Evolutionary conservation across 2,888 invertebrate species (phyloP), one percentile per base, ranked within the genome.

Genomic region (Deilephila porcellus): DNA sequence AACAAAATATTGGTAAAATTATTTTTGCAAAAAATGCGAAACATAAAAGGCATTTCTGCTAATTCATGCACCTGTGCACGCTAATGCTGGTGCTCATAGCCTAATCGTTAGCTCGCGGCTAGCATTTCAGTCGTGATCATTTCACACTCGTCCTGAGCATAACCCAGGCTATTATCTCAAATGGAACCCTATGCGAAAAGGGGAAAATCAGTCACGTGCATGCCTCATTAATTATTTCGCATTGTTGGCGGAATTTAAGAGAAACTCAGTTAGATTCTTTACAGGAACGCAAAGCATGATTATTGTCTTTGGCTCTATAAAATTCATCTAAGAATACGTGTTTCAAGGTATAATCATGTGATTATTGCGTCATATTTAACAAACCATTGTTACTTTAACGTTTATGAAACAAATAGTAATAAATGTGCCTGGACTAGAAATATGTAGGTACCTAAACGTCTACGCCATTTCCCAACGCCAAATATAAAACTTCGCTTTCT

Each of bases 101-200:
- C 83, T 90, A 90, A 91, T 90, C 86, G 86, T 82, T 81, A 83
- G 88, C 91, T 90, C 78, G 86, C 81, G 89, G 91, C 90, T 81
- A 90, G 79, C 78, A 79, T 82, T 86, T 84, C 84, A 87, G 82
- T 82, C 81, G 82, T 83, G 84, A 85, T 86, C 86, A 87, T 87
- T 87, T 88, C 83, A 86, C 86, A 86, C 84, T 85, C 86, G 80
- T 77, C 80, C 82, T 81, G 82, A 78, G 78, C 72, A 73, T 74
- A 71, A 73, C 74, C 67, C 78, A 75, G 74, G 76, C 74, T 73
- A 78, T 78, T 78, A 78, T 59, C 75, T 79, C 76, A 78, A 83
- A 79, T 17, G 8, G 25, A 45, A 67, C 67, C 25, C 17, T 67
- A 67, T 52, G 67, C 14, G 25, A 67, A 52, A 52, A 20, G 25